Base-by-base conservation (phyloP, 2,113 vertebrate genomes). In the Monopterus albus region DNA sequence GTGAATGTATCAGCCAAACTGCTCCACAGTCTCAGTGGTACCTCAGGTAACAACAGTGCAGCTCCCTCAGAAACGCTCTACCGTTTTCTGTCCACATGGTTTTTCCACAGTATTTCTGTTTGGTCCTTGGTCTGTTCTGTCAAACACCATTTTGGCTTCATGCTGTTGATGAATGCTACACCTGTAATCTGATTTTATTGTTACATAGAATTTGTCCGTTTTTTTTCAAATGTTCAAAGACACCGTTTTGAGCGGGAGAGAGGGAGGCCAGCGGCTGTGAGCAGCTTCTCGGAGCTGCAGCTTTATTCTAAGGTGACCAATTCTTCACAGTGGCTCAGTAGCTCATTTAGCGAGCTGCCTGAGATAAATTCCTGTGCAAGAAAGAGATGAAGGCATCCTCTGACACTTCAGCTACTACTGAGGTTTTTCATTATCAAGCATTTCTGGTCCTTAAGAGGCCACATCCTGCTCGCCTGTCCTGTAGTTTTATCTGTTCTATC, bases 361-460 rank as follows among this genome's bases (percentile, higher is more conserved):
- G 18, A 69, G 64, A 76, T 58, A 7, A 75, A 67, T 78, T 86
- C 76, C 69, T 76, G 62, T 78, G 75, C 38, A 9, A 50, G 56
- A 57, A 56, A 51, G 49, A 53, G 66, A 77, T 46, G 62, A 78
- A 77, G 60, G 58, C 65, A 23, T 75, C 59, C 72, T 49, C 62
- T 20, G 18, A 21, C 15, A 9, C 55, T 52, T 47, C 13, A 25
- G 49, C 23, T 53, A 52, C 59, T 35, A 55, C 39, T 36, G 69
- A 47, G 68, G 47, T 52, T 40, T 51, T 64, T 49, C 68, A 62
- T 78, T 75, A 69, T 64, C 45, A 53, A 20, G 60, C 60, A 55
- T 58, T 2, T 3, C 29, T 29, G 10, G 18, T 58, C 29, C 38
- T 59, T 39, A 50, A 68, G 78, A 70, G 70, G 46, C 23, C 29